Percentiles rank a stretch among this genome's conserved stretches.
These are phyloP conservation scores for Coenonympha arcania DNA, from an alignment of 2,888 invertebrate genomes.

Conservation along the genomic window DNA sequence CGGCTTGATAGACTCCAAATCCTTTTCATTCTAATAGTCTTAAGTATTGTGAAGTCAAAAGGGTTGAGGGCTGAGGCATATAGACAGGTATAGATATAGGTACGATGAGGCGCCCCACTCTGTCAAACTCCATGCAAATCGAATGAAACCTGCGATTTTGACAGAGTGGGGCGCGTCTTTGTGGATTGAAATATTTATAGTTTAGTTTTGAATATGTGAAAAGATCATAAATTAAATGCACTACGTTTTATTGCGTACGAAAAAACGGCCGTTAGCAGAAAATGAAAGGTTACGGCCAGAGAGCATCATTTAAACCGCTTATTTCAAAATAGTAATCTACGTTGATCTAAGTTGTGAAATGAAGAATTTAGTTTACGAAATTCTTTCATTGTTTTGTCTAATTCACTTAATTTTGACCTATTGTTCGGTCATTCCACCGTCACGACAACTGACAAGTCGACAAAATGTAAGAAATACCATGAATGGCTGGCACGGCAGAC, in stretches of 20 bases:
- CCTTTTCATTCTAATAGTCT: too few relatives aligned
- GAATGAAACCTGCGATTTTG: too few relatives aligned
- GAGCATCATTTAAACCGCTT: not conserved
- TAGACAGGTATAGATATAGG: too few relatives aligned
- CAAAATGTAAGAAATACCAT: not conserved
- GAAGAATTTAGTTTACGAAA: not conserved
- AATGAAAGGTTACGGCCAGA: slow-evolving; percentile 6
- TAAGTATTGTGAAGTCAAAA: too few relatives aligned
- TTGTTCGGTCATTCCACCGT: not conserved
- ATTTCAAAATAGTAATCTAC: slow-evolving; percentile 1
- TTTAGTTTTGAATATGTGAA: not conserved
- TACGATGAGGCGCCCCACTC: too few relatives aligned
- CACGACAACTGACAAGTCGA: not conserved
- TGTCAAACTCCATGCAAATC: too few relatives aligned
- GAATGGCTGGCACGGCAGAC: too few relatives aligned
- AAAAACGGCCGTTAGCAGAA: not conserved
- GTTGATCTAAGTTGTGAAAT: slow-evolving; percentile 1
- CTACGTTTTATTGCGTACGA: slow-evolving; percentile 2
- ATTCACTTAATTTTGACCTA: not conserved
- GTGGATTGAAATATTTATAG: not conserved
- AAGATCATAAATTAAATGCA: not conserved
- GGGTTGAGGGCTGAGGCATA: too few relatives aligned
- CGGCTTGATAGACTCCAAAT: too few relatives aligned
- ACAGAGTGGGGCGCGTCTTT: too few relatives aligned
- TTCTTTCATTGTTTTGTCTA: not conserved